phyloP scores from a whole-genome alignment of 2,888 invertebrate species.

The Gymnosoma rotundatum region DNA sequence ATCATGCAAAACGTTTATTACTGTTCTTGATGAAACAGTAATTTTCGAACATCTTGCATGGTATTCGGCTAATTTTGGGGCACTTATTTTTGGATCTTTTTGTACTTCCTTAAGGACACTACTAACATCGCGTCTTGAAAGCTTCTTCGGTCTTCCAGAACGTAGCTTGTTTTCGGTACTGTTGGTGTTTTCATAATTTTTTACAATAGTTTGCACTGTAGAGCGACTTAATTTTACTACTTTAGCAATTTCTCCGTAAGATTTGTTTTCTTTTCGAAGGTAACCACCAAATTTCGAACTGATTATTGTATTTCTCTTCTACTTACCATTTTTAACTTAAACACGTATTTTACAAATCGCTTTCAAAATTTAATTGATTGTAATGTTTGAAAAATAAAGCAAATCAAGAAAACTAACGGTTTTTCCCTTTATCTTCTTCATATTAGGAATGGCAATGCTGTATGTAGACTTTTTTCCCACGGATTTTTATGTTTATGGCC shows the following conservation, averaged over 20 bases:
- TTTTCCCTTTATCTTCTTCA: background rate
- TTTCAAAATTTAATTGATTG: slow-evolving; percentile 17
- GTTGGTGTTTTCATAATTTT: background rate
- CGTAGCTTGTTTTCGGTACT: background rate
- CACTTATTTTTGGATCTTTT: too few species aligned
- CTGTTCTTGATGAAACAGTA: slow-evolving; percentile 9
- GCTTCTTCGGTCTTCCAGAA: background rate
- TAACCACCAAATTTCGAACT: slow-evolving; percentile 8
- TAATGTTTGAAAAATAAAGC: slow-evolving; percentile 11
- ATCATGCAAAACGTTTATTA: background rate
- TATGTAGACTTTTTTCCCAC: background rate
- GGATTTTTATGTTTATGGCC: background rate
- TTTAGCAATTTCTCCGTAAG: too few species aligned
- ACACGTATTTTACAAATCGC: slow-evolving; percentile 22
- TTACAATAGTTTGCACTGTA: slow-evolving; percentile 6
- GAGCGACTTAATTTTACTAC: slow-evolving; percentile 10
- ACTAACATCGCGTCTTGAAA: background rate
- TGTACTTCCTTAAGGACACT: background rate
- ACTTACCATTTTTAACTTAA: slow-evolving; percentile 10
- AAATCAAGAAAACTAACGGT: background rate
- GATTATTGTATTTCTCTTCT: slow-evolving; percentile 19
- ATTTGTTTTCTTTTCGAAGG: too few species aligned
- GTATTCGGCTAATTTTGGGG: slow-evolving; percentile 15
- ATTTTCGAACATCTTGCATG: slow-evolving; percentile 1
- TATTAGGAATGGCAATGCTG: too few species aligned